Conservation (phyloP, 2,888 invertebrate species). For the Ophioninae sp. region DNA sequence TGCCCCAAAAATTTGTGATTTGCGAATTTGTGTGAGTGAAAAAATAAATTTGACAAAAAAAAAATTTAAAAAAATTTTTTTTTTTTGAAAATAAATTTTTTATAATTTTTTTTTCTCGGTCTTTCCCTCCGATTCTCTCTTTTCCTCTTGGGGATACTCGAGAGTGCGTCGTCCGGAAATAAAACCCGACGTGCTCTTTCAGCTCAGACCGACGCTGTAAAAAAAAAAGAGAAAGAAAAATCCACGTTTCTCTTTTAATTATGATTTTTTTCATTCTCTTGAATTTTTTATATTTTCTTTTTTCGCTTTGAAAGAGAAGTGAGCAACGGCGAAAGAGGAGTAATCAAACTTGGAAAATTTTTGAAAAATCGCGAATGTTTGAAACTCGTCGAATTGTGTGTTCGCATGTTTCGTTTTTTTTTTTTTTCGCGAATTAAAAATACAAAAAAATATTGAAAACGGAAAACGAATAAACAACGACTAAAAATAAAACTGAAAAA, state of each 20-base stretch:
- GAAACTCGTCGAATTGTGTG: no score
- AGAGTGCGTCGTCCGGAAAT: slow-evolving; percentile 60
- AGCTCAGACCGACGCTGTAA: slow-evolving; percentile 31
- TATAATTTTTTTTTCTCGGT: slow-evolving; percentile 25
- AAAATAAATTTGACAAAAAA: not conserved
- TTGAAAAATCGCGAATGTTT: no score
- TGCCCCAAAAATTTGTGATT: not conserved
- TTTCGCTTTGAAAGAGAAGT: no score
- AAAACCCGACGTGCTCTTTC: slow-evolving; percentile 53
- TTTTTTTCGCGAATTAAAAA: no score
- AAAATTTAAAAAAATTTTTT: not conserved
- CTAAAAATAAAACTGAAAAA: no score
- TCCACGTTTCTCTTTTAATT: slow-evolving; percentile 14
- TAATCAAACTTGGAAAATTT: no score
- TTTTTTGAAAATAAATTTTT: not conserved
- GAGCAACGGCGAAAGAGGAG: no score
- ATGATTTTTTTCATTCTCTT: not conserved
- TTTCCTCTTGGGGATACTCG: slow-evolving; percentile 40
- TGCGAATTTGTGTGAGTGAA: not conserved
- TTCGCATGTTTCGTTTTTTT: no score
- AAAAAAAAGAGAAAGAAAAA: slow-evolving; percentile 12
- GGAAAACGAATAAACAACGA: no score
- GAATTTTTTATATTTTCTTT: not conserved
- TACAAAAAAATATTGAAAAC: no score
- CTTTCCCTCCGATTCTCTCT: slow-evolving; percentile 2